A percentile compares a stretch with the other conserved stretches of the same genome.
Conservation (phyloP, 2,888 invertebrate species). For the Ceratothoa steindachneri region DNA sequence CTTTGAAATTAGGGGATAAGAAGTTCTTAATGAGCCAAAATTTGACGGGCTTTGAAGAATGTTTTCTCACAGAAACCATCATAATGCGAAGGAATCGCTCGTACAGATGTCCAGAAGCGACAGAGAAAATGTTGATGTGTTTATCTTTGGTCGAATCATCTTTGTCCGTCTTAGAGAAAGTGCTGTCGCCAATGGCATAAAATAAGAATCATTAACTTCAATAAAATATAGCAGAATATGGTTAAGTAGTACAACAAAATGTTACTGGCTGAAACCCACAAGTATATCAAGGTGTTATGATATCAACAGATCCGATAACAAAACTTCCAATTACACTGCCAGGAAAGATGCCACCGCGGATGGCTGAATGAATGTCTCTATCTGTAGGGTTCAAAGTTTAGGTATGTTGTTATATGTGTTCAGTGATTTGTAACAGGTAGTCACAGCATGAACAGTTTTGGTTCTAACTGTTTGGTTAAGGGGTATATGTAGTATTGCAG, state of each 20-base stretch:
- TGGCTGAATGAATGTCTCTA: too few relatives aligned
- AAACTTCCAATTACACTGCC: too few relatives aligned
- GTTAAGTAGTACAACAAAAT: not conserved
- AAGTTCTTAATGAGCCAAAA: slow-evolving; percentile 99
- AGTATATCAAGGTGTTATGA: too few relatives aligned
- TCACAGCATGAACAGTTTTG: too few relatives aligned
- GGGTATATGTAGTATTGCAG: too few relatives aligned
- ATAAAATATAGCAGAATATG: not conserved
- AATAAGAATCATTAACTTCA: not conserved
- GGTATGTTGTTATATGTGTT: too few relatives aligned
- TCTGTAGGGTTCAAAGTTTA: too few relatives aligned
- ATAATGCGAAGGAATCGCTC: slow-evolving; percentile 94
- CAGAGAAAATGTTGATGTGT: slow-evolving; percentile 91
- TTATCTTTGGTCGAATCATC: slow-evolving; percentile 46
- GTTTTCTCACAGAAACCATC: slow-evolving; percentile 95
- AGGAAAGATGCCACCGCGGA: too few relatives aligned
- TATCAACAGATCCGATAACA: too few relatives aligned
- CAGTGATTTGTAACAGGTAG: too few relatives aligned
- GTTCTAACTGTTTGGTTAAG: too few relatives aligned
- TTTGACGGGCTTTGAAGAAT: slow-evolving; percentile 89
- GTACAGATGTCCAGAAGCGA: slow-evolving; percentile 97
- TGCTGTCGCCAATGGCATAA: slow-evolving; percentile 31
- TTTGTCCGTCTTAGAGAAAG: slow-evolving; percentile 47
- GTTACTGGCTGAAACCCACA: not conserved
- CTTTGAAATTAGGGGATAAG: slow-evolving; percentile 91